Evolutionary conservation across 2,113 vertebrate genomes (phyloP).

Genomic region (Dipodomys ordii): DNA sequence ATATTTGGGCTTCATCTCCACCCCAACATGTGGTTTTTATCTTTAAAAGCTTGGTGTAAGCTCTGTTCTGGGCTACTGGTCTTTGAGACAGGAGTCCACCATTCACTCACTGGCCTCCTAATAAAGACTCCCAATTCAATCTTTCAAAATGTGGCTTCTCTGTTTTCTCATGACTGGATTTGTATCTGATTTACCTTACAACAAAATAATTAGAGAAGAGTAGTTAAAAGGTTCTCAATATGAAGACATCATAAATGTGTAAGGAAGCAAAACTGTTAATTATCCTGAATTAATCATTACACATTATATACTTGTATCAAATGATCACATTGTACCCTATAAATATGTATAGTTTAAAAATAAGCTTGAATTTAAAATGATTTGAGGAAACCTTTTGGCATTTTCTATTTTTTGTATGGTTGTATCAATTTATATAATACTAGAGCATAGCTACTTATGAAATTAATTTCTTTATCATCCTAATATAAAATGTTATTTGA

Average conservation of each 20-base stretch:
- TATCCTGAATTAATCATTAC: background rate
- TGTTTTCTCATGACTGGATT: no score
- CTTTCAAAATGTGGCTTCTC: no score
- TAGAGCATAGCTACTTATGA: slow-evolving; percentile 22
- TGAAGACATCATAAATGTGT: background rate
- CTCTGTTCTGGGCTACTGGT: no score
- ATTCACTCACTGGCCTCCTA: no score
- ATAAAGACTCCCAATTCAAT: no score
- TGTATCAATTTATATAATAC: slow-evolving; percentile 9
- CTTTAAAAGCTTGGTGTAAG: no score
- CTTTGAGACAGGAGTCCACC: no score
- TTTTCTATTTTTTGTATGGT: background rate
- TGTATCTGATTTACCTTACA: no score
- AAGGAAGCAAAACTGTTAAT: background rate
- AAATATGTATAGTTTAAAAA: background rate
- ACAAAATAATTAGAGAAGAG: background rate
- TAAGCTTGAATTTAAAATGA: background rate
- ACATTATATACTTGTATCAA: background rate
- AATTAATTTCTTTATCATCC: slow-evolving; percentile 28
- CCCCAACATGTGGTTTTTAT: no score
- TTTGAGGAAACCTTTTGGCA: background rate
- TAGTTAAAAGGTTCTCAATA: background rate
- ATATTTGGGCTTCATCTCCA: no score
- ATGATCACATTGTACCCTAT: background rate
- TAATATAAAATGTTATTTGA: slow-evolving; percentile 21